Base-by-base conservation (phyloP, 1,140 invertebrate species). In the Cherax quadricarinatus region DNA sequence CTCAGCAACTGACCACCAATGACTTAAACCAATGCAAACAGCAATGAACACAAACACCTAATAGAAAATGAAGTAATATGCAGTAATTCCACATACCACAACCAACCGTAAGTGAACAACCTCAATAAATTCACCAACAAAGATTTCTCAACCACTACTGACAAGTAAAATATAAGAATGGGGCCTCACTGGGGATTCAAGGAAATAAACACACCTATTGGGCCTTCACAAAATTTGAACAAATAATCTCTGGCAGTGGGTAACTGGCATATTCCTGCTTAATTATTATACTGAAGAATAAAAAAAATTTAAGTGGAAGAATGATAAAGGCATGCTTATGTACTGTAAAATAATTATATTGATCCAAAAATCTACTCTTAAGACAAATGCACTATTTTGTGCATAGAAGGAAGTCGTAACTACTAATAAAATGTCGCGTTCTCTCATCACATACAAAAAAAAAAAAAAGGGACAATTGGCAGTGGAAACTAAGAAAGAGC, bases 141-240 rank as follows among this genome's bases (percentile, higher is more conserved):
- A 4, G 57, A 84, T 49, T 57, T 57, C n/a, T 62, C 82, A 53
- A 62, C 82, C 82, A 84, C 24, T 57, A 60, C n/a, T 18, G 53
- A 60, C 82, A 84, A 84, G 62, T 53, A 62, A 62, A 48, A 62
- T 10, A 24, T 57, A 62, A 48, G 57, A 84, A 57, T 84, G 82
- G 82, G 53, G 24, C 82, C 85, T 57, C 73, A 57, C 49, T 48
- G 85, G 85, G 24, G 51, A 53, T 73, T 78, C 12, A 87, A 75
- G 70, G 70, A 75, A 30, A 75, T 51, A 48, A 87, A 87, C 85
- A 87, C 85, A 87, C 85, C 85, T 87, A 87, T 87, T 87, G 85
- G 85, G 85, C 85, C 85, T 53, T 78, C n/a, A 57, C 18, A 78
- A 51, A 86, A 51, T 18, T 53, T 49, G 1, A 53, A 41, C 30